Conservation (phyloP, 2,113 vertebrate genomes). For the Callorhinus ursinus region DNA sequence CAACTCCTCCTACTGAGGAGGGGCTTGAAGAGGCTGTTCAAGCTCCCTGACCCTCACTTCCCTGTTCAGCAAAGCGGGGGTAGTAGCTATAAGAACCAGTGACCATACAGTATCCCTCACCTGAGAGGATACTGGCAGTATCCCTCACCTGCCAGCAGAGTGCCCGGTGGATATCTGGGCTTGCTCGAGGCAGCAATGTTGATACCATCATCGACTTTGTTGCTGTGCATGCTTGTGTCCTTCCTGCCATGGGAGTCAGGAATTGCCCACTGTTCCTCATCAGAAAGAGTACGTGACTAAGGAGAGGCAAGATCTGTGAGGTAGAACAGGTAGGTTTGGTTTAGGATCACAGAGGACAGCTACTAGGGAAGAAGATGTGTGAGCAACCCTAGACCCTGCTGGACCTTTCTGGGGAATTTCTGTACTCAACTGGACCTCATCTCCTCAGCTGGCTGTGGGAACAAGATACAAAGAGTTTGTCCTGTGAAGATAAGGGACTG, state of each 20-base stretch:
- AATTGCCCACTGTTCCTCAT: not conserved
- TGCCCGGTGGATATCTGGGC: fast-evolving
- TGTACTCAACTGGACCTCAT: not conserved
- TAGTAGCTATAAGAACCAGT: not conserved
- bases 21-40: too few species aligned
- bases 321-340: not conserved
- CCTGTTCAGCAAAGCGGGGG: fast-evolving
- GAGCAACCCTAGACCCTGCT: not conserved
- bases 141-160: not conserved
- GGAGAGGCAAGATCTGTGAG: not conserved
- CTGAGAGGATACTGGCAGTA: too few species aligned
- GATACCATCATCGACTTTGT: fast-evolving
- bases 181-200: fast-evolving
- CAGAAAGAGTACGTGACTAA: not conserved
- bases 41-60: not conserved
- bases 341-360: not conserved
- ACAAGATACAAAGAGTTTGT: not conserved
- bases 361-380: fast-evolving
- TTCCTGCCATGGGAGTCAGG: not conserved
- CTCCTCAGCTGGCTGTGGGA: not conserved
- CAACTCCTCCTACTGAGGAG: not conserved
- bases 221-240: not conserved
- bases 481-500: not conserved
- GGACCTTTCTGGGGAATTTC: not conserved
- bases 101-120: not conserved